Evolutionary conservation across 1,140 invertebrate genomes (phyloP).

Genomic region (Eriocheir sinensis): DNA sequence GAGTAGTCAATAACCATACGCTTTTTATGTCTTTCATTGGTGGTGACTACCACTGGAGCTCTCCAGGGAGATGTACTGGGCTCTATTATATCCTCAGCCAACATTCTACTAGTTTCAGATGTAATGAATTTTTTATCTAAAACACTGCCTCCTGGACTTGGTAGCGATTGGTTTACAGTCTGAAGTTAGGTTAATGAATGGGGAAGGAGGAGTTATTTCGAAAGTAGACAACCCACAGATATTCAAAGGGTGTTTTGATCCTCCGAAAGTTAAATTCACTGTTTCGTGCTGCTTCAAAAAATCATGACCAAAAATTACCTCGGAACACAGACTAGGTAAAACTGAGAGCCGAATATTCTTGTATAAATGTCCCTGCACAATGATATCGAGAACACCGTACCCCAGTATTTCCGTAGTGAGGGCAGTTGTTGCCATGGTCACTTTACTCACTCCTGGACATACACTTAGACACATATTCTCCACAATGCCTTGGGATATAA

Average conservation of each 20-base stretch:
- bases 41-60: slow-evolving; percentile 56
- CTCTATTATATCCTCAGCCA: slow-evolving; percentile 58
- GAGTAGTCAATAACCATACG: slow-evolving; percentile 56
- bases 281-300: slow-evolving; percentile 23
- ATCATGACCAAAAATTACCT: slow-evolving; percentile 36
- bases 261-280: slow-evolving; percentile 1
- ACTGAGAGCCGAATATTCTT: too few relatives aligned
- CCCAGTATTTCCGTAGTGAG: too few relatives aligned
- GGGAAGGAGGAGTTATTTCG: background rate
- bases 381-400: too few relatives aligned
- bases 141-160: background rate
- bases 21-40: slow-evolving; percentile 19
- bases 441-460: too few relatives aligned
- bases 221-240: slow-evolving; percentile 41
- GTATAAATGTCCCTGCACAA: too few relatives aligned
- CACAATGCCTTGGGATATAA: too few relatives aligned
- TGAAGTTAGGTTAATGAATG: slow-evolving; percentile 58
- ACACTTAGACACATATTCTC: too few relatives aligned
- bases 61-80: slow-evolving; percentile 46
- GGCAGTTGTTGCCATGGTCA: too few relatives aligned
- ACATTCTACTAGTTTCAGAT: slow-evolving; percentile 32
- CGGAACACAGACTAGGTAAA: too few relatives aligned
- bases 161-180: slow-evolving; percentile 52
- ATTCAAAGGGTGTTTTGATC: slow-evolving; percentile 24
- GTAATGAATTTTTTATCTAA: too few relatives aligned